Conservation (phyloP, 2,888 invertebrate species). For the Aethes cnicana region DNA sequence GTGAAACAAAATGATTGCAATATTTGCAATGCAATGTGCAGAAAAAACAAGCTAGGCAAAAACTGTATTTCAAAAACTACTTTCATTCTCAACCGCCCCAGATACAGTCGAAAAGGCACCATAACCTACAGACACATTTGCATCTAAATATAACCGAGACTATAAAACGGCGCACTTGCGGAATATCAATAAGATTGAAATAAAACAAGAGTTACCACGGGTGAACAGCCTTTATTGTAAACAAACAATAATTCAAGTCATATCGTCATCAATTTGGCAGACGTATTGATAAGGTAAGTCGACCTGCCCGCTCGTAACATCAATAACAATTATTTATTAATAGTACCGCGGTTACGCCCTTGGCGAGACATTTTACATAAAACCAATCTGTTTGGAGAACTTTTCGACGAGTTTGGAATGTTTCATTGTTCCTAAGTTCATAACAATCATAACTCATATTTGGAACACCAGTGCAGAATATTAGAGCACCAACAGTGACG, state of each 20-base stretch:
- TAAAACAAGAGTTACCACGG: conserved; percentile 18
- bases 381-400: no score
- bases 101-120: conserved; percentile 11
- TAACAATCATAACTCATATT: no score
- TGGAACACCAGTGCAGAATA: no score
- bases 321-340: conserved; percentile 10
- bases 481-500: no score
- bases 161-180: conserved; percentile 21
- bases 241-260: conserved; percentile 21
- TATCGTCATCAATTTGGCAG: conserved; percentile 9
- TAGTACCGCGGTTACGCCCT: not conserved
- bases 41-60: no score
- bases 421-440: no score
- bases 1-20: no score
- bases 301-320: conserved; percentile 15
- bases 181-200: conserved; percentile 30
- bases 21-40: no score
- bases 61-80: conserved; percentile 6
- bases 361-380: not conserved
- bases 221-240: conserved; percentile 30
- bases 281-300: conserved; percentile 13
- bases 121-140: conserved; percentile 9
- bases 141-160: conserved; percentile 18
- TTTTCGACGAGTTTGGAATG: no score
- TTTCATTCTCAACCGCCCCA: conserved; percentile 13